These are phyloP conservation scores for Mesocricetus auratus DNA, from an alignment of 2,113 vertebrate genomes.

Conservation along the genomic window DNA sequence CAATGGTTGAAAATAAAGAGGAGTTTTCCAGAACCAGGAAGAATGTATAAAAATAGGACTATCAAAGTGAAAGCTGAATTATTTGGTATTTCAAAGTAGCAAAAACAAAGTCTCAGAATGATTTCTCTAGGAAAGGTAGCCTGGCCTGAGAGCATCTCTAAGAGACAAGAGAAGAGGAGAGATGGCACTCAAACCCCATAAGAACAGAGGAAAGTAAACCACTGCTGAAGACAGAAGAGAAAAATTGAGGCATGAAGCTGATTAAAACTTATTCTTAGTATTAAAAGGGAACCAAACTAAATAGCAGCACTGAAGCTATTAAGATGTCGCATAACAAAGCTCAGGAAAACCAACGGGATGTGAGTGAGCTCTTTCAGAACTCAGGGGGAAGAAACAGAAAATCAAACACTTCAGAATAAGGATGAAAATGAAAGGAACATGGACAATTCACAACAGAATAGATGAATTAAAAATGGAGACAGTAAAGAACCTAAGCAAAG, in stretches of 20 bases:
- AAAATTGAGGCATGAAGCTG: not conserved
- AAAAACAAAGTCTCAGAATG: not conserved
- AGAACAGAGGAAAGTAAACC: not conserved
- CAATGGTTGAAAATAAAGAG: not conserved
- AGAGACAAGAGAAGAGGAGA: not conserved
- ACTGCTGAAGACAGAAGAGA: not conserved
- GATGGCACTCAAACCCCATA: not conserved
- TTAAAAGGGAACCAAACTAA: constrained; percentile 25
- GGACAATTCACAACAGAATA: not conserved
- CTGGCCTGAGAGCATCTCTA: not conserved
- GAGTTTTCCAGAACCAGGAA: not conserved
- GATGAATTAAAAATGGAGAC: not conserved
- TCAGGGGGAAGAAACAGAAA: not conserved
- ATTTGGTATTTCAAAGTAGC: not conserved
- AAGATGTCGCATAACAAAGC: not conserved
- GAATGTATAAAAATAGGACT: not conserved
- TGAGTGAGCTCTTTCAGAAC: not conserved
- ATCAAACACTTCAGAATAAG: constrained; percentile 9
- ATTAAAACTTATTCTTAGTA: not conserved
- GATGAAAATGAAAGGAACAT: not conserved
- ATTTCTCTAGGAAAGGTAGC: not conserved
- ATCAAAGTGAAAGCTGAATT: not conserved
- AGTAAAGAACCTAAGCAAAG: not conserved
- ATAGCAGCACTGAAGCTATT: not conserved
- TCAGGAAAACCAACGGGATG: constrained; percentile 2